phyloP scores from a whole-genome alignment of 1,140 invertebrate genomes.

The Caenorhabditis remanei region DNA sequence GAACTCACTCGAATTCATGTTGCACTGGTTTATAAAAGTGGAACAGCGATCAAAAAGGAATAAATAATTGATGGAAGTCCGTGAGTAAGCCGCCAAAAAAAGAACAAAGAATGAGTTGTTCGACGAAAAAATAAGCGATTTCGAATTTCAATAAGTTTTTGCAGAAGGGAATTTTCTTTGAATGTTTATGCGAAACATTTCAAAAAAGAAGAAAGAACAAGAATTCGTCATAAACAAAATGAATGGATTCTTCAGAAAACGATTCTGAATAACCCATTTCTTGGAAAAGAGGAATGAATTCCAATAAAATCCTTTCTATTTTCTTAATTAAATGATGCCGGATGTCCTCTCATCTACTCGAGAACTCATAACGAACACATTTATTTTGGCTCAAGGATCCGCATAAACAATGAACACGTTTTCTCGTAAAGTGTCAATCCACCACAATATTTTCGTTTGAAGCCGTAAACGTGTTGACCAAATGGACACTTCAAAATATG shows the following conservation, averaged over 20 bases:
- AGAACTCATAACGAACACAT: too few relatives aligned
- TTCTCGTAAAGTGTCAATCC: not conserved
- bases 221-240: not conserved
- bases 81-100: not conserved
- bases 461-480: not conserved
- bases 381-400: not conserved
- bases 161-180: not conserved
- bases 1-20: not conserved
- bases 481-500: slow-evolving; percentile 13
- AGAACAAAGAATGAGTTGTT: not conserved
- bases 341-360: not conserved
- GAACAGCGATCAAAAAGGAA: not conserved
- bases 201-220: not conserved
- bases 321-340: not conserved
- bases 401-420: not conserved
- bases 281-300: too few relatives aligned
- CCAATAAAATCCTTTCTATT: too few relatives aligned
- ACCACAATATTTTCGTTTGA: not conserved
- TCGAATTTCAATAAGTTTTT: slow-evolving; percentile 37
- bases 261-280: too few relatives aligned
- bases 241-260: not conserved
- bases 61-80: not conserved
- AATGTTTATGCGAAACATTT: not conserved
- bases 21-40: not conserved
- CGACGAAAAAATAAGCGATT: not conserved